Conservation (phyloP, 2,113 vertebrate genomes). For the Danionella cerebrum region DNA sequence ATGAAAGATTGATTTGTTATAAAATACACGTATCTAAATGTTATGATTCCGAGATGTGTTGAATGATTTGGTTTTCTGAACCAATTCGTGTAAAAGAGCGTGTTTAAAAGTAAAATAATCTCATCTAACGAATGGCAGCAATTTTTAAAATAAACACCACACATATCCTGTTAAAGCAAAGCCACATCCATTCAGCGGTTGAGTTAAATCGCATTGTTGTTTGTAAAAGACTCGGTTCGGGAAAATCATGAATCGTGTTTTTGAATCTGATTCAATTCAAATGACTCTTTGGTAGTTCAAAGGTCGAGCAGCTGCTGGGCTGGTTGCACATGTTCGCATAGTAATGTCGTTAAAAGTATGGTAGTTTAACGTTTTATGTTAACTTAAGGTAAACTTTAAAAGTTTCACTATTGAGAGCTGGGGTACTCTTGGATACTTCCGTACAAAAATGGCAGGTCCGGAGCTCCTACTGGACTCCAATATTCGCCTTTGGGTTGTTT, state of each 20-base stretch:
- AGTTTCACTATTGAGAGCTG: not conserved
- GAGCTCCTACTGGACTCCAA: constrained; percentile 74
- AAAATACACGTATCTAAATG: too few relatives aligned
- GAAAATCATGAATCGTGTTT: not conserved
- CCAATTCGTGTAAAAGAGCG: not conserved
- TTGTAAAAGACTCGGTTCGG: not conserved
- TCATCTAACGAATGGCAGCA: too few relatives aligned
- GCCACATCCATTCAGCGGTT: too few relatives aligned
- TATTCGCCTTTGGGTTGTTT: constrained; percentile 74
- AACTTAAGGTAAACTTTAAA: not conserved
- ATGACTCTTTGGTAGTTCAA: not conserved
- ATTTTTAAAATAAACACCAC: too few relatives aligned
- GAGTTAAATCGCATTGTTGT: too few relatives aligned
- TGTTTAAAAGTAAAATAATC: too few relatives aligned
- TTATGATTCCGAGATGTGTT: too few relatives aligned
- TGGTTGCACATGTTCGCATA: not conserved
- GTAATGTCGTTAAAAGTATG: not conserved
- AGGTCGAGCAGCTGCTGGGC: constrained; percentile 4
- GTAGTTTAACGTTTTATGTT: not conserved
- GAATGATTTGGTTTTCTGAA: not conserved
- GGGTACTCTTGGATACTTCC: not conserved
- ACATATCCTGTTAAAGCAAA: too few relatives aligned
- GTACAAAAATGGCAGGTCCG: constrained; percentile 58
- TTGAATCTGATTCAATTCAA: not conserved
- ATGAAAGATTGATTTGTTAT: too few relatives aligned